Evolutionary conservation across 2,888 invertebrate genomes (phyloP).

Genomic region (Trachelus stipa): DNA sequence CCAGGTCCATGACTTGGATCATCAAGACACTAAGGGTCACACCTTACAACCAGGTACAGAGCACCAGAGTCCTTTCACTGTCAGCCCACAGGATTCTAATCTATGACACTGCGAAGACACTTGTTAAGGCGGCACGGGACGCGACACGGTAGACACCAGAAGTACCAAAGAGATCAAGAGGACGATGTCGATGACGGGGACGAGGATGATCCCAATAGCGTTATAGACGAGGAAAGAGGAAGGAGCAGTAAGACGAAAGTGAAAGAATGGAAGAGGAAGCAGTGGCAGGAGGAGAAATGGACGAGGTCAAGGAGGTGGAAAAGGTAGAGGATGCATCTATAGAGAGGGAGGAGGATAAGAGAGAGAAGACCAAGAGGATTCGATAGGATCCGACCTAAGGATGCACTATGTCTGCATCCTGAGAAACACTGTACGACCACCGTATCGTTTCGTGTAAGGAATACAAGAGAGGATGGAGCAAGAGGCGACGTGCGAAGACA

Average conservation of each 20-base stretch:
- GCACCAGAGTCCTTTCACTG: neutral
- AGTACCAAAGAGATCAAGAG: slow-evolving; percentile 1
- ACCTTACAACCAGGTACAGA: neutral
- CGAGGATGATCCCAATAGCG: neutral
- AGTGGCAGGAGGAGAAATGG: neutral
- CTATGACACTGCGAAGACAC: neutral
- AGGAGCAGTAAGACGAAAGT: neutral
- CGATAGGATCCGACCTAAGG: neutral
- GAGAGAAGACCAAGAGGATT: neutral
- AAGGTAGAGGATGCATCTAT: neutral
- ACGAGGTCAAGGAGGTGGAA: neutral
- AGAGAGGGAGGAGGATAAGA: neutral
- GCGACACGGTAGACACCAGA: neutral
- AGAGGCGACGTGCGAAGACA: neutral
- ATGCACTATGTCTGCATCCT: neutral
- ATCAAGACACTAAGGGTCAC: neutral
- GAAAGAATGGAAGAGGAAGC: neutral
- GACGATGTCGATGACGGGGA: slow-evolving; percentile 2
- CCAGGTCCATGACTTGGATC: neutral
- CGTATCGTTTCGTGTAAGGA: neutral
- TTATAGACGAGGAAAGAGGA: neutral
- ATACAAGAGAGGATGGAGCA: slow-evolving; percentile 1
- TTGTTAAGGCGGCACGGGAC: slow-evolving; percentile 1
- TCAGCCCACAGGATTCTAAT: neutral
- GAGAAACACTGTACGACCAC: neutral